phyloP scores from a whole-genome alignment of 1,140 invertebrate genomes.

The Drosophila sproati region DNA sequence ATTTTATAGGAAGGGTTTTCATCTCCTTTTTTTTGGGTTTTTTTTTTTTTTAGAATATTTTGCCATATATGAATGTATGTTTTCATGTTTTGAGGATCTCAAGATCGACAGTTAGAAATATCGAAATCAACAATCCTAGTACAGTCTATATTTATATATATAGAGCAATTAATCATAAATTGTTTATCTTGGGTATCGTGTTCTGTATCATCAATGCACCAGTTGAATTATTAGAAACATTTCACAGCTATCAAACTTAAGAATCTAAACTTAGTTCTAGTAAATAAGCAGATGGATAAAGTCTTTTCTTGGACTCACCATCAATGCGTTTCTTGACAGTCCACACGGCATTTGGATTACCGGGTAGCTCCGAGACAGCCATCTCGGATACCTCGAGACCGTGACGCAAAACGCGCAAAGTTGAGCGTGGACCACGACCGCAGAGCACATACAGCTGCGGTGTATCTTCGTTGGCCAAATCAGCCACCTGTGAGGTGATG shows the following conservation, averaged over 20 bases:
- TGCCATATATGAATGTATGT: no score
- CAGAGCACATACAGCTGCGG: constrained; percentile 98
- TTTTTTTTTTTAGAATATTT: neutral
- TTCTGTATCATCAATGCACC: constrained; percentile 79
- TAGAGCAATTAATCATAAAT: constrained; percentile 45
- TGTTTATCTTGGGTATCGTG: constrained; percentile 28
- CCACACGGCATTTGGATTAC: constrained; percentile 99
- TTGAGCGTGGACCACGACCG: constrained; percentile 97
- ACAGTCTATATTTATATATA: constrained; percentile 60
- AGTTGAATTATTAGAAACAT: constrained; percentile 72
- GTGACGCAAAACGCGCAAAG: constrained; percentile 96
- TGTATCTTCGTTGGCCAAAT: constrained; percentile 98
- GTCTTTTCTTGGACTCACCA: constrained; percentile 78
- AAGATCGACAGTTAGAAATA: neutral
- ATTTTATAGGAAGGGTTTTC: neutral
- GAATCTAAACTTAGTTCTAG: constrained; percentile 37
- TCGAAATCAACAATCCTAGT: constrained; percentile 39
- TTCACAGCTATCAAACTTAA: constrained; percentile 52
- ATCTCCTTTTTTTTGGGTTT: neutral
- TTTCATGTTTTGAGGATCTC: neutral
- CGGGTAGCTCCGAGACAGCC: constrained; percentile 99
- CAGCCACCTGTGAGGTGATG: constrained; percentile 90
- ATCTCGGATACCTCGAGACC: constrained; percentile 99
- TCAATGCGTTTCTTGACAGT: constrained; percentile 98
- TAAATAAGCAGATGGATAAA: constrained; percentile 7